Percentiles rank a stretch among this genome's conserved stretches.
These are phyloP conservation scores for Calcarius ornatus DNA, from an alignment of 2,113 vertebrate species.

Conservation along the genomic window DNA sequence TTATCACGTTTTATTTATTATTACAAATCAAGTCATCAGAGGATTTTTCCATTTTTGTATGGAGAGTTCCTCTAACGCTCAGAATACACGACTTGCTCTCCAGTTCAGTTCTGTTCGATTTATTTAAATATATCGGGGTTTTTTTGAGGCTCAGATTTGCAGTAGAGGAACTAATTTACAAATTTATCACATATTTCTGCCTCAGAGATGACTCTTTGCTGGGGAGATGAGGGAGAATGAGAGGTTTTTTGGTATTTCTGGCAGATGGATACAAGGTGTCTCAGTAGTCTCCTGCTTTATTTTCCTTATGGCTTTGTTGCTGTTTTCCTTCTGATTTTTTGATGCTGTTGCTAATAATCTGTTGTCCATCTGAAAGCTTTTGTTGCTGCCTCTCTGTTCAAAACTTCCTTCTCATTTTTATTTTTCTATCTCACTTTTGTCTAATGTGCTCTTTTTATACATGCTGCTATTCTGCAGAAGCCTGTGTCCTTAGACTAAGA, in stretches of 20 bases:
- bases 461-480: neutral
- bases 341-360: neutral
- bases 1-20: neutral
- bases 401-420: neutral
- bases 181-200: neutral
- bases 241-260: neutral
- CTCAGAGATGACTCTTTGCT: neutral
- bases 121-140: neutral
- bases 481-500: neutral
- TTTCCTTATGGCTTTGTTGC: neutral
- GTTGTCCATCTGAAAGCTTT: neutral
- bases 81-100: neutral
- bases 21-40: neutral
- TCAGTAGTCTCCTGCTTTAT: neutral
- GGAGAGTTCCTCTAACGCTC: neutral
- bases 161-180: neutral
- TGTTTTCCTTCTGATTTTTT: neutral
- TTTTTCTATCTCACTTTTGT: neutral
- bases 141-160: neutral
- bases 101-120: neutral
- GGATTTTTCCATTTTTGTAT: neutral
- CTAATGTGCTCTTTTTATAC: neutral
- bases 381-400: neutral
- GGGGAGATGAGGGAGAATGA: neutral
- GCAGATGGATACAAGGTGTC: neutral